Percentiles rank a stretch among this genome's conserved stretches.
These are phyloP conservation scores for Anaspis maculata DNA, from an alignment of 2,888 invertebrate genomes.

Conservation along the genomic window DNA sequence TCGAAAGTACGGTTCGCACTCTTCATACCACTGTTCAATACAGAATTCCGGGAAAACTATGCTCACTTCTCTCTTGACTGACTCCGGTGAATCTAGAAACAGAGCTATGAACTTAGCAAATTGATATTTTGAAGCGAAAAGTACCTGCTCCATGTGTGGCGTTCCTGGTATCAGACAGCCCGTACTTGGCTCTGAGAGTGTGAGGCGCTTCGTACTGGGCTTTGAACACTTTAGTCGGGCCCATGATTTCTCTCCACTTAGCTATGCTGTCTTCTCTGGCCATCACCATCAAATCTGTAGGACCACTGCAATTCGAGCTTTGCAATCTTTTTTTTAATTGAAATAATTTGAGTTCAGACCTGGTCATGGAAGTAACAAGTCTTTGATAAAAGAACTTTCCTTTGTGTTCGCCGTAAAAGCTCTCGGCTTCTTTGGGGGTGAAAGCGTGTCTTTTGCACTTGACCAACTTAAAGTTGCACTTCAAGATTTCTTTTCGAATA, in stretches of 20 bases:
- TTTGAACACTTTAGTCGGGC: conserved; percentile 82
- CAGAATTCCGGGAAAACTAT: conserved; percentile 82
- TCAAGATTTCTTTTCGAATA: conserved; percentile 57
- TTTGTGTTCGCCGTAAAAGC: conserved; percentile 77
- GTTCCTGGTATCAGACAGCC: conserved; percentile 90
- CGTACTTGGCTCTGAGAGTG: conserved; percentile 74
- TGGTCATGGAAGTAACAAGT: conserved; percentile 72
- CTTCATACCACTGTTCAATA: conserved; percentile 54
- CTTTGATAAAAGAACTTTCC: conserved; percentile 78
- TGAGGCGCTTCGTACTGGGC: conserved; percentile 71
- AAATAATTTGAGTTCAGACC: too few species aligned
- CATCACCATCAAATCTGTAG: conserved; percentile 71
- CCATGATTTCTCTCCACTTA: conserved; percentile 77
- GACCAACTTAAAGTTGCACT: conserved; percentile 65
- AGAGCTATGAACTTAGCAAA: neutral
- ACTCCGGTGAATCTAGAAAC: conserved; percentile 62
- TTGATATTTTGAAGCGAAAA: conserved; percentile 4
- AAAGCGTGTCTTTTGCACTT: conserved; percentile 57
- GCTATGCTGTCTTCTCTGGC: conserved; percentile 67
- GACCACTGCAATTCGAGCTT: conserved; percentile 66
- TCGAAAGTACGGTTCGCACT: conserved; percentile 45
- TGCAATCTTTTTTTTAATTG: too few species aligned
- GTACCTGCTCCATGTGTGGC: conserved; percentile 88
- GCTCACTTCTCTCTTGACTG: conserved; percentile 67
- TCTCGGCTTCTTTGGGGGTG: conserved; percentile 53